phyloP scores from a whole-genome alignment of 2,888 invertebrate genomes.

The Orchesella flavescens region DNA sequence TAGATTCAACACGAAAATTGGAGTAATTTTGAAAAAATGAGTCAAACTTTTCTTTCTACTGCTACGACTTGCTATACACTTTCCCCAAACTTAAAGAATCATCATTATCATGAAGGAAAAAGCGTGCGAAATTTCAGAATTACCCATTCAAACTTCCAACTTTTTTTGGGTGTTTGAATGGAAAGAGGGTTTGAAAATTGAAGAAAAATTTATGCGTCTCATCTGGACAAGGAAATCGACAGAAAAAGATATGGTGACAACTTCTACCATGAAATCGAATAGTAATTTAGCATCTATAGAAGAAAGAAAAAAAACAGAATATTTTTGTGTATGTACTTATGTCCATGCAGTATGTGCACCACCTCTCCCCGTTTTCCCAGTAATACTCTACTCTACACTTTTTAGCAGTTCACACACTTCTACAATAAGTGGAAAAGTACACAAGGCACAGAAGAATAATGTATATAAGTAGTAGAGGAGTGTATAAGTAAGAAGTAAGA shows the following conservation, averaged over 20 bases:
- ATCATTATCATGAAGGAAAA: constrained; percentile 23
- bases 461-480: not conserved
- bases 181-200: constrained; percentile 23
- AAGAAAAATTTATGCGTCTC: not conserved
- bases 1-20: not conserved
- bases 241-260: constrained; percentile 35
- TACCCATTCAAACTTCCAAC: constrained; percentile 29
- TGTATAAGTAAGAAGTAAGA: not conserved
- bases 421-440: constrained; percentile 8
- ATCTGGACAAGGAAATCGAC: constrained; percentile 2
- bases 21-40: constrained; percentile 17
- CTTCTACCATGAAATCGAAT: constrained; percentile 48
- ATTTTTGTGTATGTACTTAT: constrained; percentile 1
- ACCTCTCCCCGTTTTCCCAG: not conserved
- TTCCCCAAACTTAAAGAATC: constrained; percentile 26
- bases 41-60: not conserved
- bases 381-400: no score
- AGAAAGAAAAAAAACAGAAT: constrained; percentile 20
- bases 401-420: not conserved
- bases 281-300: constrained; percentile 45
- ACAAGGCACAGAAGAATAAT: not conserved
- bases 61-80: not conserved
- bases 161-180: not conserved
- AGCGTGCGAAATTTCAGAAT: constrained; percentile 36
- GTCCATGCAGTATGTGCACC: not conserved